Conservation (phyloP, 1,140 invertebrate genomes). For the Drosophila quadrilineata region DNA sequence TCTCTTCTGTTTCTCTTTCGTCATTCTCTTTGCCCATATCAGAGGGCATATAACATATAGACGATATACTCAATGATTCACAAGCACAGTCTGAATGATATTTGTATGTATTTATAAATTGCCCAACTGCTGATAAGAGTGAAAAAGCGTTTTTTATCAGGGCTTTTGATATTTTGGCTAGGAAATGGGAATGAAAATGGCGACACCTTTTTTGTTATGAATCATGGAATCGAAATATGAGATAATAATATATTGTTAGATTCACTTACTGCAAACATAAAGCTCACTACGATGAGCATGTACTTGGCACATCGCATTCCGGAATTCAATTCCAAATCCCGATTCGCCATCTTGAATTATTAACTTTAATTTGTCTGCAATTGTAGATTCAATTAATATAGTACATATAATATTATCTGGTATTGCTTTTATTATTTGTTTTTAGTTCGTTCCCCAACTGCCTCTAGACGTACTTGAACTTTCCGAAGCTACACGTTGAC, state of each 20-base stretch:
- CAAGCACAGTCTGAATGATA: no score
- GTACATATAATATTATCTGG: slow-evolving; percentile 27
- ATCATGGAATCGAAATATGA: slow-evolving; percentile 21
- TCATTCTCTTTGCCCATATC: slow-evolving; percentile 7
- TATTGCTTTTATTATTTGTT: slow-evolving; percentile 8
- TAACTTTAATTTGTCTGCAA: slow-evolving; percentile 26
- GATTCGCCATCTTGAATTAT: slow-evolving; percentile 58
- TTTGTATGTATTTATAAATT: no score
- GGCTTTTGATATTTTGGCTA: neutral
- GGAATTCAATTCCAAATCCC: slow-evolving; percentile 83
- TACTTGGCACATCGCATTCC: slow-evolving; percentile 92
- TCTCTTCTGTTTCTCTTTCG: slow-evolving; percentile 35
- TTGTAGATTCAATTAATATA: no score
- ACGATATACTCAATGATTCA: slow-evolving; percentile 12
- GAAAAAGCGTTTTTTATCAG: slow-evolving; percentile 28
- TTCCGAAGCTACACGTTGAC: slow-evolving; percentile 66
- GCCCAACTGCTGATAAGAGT: slow-evolving; percentile 29
- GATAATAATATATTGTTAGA: slow-evolving; percentile 15
- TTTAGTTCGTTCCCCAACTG: slow-evolving; percentile 1
- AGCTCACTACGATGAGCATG: slow-evolving; percentile 90
- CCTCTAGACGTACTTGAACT: slow-evolving; percentile 66
- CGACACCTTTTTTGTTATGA: slow-evolving; percentile 35
- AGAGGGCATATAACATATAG: neutral
- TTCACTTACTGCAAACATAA: slow-evolving; percentile 94
- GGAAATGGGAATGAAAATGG: slow-evolving; percentile 46